These are phyloP conservation scores for Pangasius mekongensis DNA, from an alignment of 2,797 vertebrate genomes.

Conservation along the genomic window DNA sequence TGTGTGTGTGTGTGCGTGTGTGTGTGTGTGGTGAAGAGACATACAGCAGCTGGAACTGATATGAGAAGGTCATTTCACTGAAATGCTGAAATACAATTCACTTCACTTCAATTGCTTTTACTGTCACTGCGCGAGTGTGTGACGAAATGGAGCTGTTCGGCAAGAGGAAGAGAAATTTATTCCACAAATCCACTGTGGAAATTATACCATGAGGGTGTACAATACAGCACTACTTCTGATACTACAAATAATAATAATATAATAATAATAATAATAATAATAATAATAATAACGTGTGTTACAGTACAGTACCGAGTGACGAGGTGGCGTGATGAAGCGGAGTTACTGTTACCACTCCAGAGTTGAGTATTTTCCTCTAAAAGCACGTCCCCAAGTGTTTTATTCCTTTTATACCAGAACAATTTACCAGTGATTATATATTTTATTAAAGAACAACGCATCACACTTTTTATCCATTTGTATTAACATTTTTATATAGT, in stretches of 20 bases:
- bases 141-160: not conserved
- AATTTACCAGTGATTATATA: not conserved
- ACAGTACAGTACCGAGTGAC: not conserved
- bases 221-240: not conserved
- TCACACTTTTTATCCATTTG: not conserved
- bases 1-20: not conserved
- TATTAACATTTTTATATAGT: no score
- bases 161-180: not conserved
- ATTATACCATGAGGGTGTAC: not conserved
- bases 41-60: conserved; percentile 11
- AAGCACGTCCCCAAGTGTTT: not conserved
- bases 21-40: not conserved
- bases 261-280: not conserved
- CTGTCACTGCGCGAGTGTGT: not conserved
- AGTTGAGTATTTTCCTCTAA: not conserved
- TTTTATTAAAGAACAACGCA: not conserved
- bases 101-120: conserved; percentile 20
- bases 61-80: conserved; percentile 15
- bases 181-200: not conserved
- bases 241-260: not conserved
- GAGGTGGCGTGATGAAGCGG: not conserved
- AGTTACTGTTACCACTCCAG: not conserved
- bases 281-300: not conserved
- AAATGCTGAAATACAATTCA: conserved; percentile 29
- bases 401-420: not conserved